These are phyloP conservation scores for Willowsia nigromaculata DNA, from an alignment of 2,888 invertebrate species.

Conservation along the genomic window DNA sequence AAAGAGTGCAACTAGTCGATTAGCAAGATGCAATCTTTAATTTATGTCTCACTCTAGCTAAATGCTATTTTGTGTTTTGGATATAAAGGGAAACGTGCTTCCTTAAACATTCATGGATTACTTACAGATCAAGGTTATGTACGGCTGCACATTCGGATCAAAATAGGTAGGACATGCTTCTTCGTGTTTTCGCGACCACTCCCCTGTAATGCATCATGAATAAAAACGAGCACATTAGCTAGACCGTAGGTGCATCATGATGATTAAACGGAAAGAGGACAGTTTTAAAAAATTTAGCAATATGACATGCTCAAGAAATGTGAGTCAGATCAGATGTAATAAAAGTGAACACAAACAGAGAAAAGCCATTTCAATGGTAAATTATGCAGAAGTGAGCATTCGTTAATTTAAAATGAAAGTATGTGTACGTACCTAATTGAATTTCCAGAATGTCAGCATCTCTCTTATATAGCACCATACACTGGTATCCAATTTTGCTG, in stretches of 20 bases:
- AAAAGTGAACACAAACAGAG: background rate
- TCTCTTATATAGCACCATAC: conserved; percentile 92
- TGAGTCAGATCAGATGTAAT: conserved; percentile 21
- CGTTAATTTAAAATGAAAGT: too few relatives aligned
- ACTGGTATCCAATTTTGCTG: conserved; percentile 91
- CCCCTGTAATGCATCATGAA: conserved; percentile 80
- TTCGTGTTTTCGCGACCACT: conserved; percentile 88
- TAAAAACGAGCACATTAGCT: conserved; percentile 61
- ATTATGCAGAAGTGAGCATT: background rate
- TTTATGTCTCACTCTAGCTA: background rate
- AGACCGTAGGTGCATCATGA: conserved; percentile 12
- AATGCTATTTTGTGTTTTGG: background rate
- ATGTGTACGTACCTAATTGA: conserved; percentile 85
- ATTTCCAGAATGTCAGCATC: conserved; percentile 93
- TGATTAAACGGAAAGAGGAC: background rate
- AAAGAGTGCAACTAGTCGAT: background rate
- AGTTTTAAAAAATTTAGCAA: conserved; percentile 38
- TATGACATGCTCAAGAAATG: background rate
- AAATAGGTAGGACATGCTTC: conserved; percentile 93
- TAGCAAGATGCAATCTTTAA: conserved; percentile 52
- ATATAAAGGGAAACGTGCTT: background rate
- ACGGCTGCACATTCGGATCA: conserved; percentile 89
- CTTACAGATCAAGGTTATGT: conserved; percentile 93
- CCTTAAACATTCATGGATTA: conserved; percentile 78
- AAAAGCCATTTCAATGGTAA: background rate